These are phyloP conservation scores for Oenanthe melanoleuca DNA, from an alignment of 2,113 vertebrate species.

Conservation along the genomic window DNA sequence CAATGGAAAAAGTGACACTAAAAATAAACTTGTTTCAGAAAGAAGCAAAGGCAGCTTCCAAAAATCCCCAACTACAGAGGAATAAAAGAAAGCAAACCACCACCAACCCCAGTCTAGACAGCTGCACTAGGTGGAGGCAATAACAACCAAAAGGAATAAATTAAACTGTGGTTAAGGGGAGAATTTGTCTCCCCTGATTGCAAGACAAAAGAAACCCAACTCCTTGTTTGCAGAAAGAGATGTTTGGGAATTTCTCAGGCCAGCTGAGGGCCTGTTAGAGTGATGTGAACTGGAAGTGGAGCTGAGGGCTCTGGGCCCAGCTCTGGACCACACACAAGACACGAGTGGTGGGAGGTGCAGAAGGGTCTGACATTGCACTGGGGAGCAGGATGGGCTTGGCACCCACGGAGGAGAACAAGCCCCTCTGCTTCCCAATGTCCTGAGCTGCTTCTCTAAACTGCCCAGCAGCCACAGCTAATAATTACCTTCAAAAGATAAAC, in stretches of 20 bases:
- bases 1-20: conserved; percentile 70
- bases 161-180: conserved; percentile 66
- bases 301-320: conserved; percentile 28
- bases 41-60: conserved; percentile 43
- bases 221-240: conserved; percentile 57
- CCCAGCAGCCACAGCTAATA: not conserved
- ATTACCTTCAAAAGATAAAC: no score
- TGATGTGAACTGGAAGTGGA: conserved; percentile 62
- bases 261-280: conserved; percentile 33
- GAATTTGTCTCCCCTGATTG: conserved; percentile 59
- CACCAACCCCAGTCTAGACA: conserved; percentile 60
- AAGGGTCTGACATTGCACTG: not conserved
- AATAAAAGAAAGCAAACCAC: not conserved
- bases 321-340: conserved; percentile 42
- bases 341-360: not conserved
- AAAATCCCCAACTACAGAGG: conserved; percentile 24
- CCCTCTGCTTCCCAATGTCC: not conserved
- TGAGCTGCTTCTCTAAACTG: not conserved
- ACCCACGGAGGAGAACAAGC: accelerated
- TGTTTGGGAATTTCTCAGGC: conserved; percentile 35
- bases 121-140: conserved; percentile 62
- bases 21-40: conserved; percentile 62
- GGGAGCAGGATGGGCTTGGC: not conserved
- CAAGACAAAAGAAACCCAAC: conserved; percentile 63
- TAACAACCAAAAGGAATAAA: conserved; percentile 60